Conservation (phyloP, 2,113 vertebrate species). For the Thamnophis sirtalis region DNA sequence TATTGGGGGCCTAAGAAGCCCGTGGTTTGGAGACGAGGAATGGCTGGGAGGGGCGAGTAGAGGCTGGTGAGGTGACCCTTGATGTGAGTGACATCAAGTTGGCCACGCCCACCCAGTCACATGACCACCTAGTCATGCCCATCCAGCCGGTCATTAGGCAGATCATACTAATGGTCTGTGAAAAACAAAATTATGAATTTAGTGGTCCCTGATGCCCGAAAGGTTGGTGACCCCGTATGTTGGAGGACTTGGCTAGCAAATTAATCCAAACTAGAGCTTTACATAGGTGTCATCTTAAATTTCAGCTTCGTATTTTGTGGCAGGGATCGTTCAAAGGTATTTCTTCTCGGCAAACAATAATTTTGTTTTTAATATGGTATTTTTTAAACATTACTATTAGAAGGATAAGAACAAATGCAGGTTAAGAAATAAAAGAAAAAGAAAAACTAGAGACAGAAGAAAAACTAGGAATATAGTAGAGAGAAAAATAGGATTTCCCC, state of each 20-base stretch:
- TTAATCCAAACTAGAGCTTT: not conserved
- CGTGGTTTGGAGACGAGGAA: too few species aligned
- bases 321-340: not conserved
- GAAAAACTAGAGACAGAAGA: not conserved
- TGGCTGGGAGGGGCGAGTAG: too few species aligned
- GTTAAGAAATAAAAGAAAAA: not conserved
- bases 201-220: too few species aligned
- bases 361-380: not conserved
- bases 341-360: not conserved
- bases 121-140: too few species aligned
- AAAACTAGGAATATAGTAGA: not conserved
- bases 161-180: too few species aligned
- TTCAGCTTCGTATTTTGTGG: not conserved
- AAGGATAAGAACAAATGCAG: not conserved
- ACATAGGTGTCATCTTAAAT: not conserved
- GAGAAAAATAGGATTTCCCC: not conserved
- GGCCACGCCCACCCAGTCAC: too few species aligned
- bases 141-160: too few species aligned
- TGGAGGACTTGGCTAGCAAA: conserved; percentile 32
- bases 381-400: not conserved
- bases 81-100: too few species aligned
- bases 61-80: too few species aligned
- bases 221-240: too few species aligned
- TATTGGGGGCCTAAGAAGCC: too few species aligned
- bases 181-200: too few species aligned